Evolutionary conservation across 64 coral and sea anemone species (phyloP), one percentile per base, ranked within the genome.

Genomic region (Pocillopora verrucosa): DNA sequence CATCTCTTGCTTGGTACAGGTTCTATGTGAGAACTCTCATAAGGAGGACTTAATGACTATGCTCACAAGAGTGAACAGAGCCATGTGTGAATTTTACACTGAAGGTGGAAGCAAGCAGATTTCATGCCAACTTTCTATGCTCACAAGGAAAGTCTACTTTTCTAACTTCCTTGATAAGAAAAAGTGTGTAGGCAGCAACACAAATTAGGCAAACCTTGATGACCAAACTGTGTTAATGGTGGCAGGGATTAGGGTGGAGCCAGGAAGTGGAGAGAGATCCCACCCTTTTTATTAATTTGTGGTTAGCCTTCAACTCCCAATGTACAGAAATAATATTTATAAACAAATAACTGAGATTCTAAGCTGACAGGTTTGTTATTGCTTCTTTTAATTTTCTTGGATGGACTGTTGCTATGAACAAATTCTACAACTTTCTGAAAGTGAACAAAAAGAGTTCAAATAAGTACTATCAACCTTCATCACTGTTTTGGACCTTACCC

Each of bases 61-160:
- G 95, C 78, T 96, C 37, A 96, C 95, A 9, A 76, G 95, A 83
- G 91, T 96, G 22, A 96, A 96, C 79, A 90, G 87, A 59, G 92
- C 95, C 58, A 93, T 96, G 95, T 73, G 82, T 36, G 76, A 90
- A 68, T 61, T 83, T 15, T 96, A 96, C 17, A 72, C 78, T 61
- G 91, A 68, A 22, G 22, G 45, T 20, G 76, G 88, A 35, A 61
- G 69, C 22, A 96, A 96, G 56, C 95, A 96, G 73, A 91, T 96
- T 59, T 85, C 95, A 24, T 96, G 91, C 86, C 88, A 96, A 68
- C 73, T 93, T 56, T 96, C 95, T 22, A 93, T 96, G 88, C 92
- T 96, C 12, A 96, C 95, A 16, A 92, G 87, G 62, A 96, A 96
- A 72, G 61, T 96, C 10, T 96, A 93, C 56, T 96, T 96, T 61